A percentile compares a stretch with the other conserved stretches of the same genome.
phyloP scores from a whole-genome alignment of 1,140 invertebrate genomes.

The Helicoverpa zea region DNA sequence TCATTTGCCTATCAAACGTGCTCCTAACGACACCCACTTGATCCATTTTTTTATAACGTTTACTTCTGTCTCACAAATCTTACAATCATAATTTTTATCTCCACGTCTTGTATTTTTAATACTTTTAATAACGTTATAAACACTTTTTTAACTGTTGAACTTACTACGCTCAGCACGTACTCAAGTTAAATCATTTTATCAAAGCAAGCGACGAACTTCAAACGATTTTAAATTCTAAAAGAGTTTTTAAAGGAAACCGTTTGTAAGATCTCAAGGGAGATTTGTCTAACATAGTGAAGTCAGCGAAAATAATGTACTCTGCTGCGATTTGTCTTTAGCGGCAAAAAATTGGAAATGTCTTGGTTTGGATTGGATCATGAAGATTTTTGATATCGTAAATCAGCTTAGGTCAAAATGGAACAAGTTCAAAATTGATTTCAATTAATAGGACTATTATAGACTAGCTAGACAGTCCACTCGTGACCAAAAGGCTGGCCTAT shows the following conservation, averaged over 20 bases:
- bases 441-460: too few relatives aligned
- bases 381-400: too few relatives aligned
- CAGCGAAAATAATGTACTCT: constrained; percentile 23
- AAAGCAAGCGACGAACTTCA: constrained; percentile 19
- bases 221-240: constrained; percentile 11
- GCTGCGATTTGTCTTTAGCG: neutral
- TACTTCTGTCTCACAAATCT: too few relatives aligned
- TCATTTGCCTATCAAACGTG: too few relatives aligned
- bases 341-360: neutral
- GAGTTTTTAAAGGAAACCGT: neutral
- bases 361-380: too few relatives aligned
- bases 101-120: neutral
- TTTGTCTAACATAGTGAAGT: constrained; percentile 18
- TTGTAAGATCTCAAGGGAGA: constrained; percentile 15
- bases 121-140: neutral
- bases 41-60: too few relatives aligned
- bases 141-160: neutral
- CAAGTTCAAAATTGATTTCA: too few relatives aligned
- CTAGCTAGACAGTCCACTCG: too few relatives aligned
- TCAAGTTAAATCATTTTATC: constrained; percentile 14
- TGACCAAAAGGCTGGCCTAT: too few relatives aligned
- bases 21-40: too few relatives aligned
- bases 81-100: too few relatives aligned
- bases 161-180: neutral
- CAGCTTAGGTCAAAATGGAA: too few relatives aligned